Evolutionary conservation across 2,888 invertebrate species (phyloP).

Genomic region (Cryptocephalus moraei): DNA sequence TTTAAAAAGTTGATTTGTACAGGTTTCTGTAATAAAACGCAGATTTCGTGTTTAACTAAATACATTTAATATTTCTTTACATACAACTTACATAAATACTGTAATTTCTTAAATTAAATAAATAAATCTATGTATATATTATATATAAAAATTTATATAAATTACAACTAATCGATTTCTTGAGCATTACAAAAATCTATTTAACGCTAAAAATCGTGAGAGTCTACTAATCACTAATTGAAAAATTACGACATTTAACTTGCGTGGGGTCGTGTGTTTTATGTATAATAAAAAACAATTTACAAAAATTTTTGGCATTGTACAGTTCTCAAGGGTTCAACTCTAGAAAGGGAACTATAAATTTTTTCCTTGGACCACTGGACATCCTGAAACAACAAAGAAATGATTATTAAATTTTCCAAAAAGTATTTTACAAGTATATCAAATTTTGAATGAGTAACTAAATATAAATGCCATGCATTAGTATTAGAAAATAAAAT

Average conservation of each 20-base stretch:
- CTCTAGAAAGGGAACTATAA: conserved; percentile 20
- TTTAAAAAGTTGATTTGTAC: too few species aligned
- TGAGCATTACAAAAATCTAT: conserved; percentile 23
- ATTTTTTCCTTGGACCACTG: conserved; percentile 24
- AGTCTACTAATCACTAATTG: conserved; percentile 4
- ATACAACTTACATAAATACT: conserved; percentile 11
- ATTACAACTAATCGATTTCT: conserved; percentile 7
- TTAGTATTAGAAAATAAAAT: too few species aligned
- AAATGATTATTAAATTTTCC: not conserved
- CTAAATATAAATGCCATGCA: too few species aligned
- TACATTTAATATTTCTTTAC: conserved; percentile 5
- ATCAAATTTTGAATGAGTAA: too few species aligned
- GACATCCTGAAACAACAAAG: conserved; percentile 27
- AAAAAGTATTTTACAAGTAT: too few species aligned
- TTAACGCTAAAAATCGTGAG: conserved; percentile 4
- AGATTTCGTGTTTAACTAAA: too few species aligned
- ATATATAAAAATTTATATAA: conserved; percentile 15
- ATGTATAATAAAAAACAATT: conserved; percentile 22
- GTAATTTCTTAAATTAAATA: conserved; percentile 13
- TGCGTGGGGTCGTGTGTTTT: conserved; percentile 4
- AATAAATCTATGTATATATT: conserved; percentile 20
- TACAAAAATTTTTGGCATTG: conserved; percentile 33
- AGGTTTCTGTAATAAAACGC: too few species aligned
- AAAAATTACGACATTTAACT: not conserved
- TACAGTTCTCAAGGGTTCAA: conserved; percentile 18